These are phyloP conservation scores for Yponomeuta plumbellus DNA, from an alignment of 2,888 invertebrate species.

Conservation along the genomic window DNA sequence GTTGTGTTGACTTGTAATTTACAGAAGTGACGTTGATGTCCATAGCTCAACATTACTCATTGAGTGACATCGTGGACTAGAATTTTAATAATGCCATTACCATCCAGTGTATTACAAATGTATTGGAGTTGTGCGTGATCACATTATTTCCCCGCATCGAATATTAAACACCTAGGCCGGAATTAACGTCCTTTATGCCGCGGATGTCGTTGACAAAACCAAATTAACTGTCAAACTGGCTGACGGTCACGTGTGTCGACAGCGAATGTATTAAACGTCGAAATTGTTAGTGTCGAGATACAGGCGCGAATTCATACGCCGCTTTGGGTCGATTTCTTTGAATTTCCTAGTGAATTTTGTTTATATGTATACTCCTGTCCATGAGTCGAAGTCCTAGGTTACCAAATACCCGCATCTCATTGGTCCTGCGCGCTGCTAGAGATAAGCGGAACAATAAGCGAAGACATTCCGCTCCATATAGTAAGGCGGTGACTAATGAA, in stretches of 20 bases:
- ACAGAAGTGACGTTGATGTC: too few species aligned
- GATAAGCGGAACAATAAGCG: too few species aligned
- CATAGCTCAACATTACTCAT: neutral
- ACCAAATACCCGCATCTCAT: too few species aligned
- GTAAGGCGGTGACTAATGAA: too few species aligned
- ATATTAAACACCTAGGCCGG: neutral
- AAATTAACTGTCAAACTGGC: conserved; percentile 12
- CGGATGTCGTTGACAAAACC: neutral
- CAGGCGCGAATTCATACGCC: too few species aligned
- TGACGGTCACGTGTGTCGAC: neutral
- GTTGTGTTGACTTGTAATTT: too few species aligned
- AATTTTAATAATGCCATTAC: neutral
- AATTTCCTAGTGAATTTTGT: too few species aligned
- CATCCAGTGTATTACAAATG: neutral
- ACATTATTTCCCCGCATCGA: neutral
- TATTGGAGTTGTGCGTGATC: neutral
- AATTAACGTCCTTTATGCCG: neutral
- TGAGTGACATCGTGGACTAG: neutral
- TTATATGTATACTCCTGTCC: too few species aligned
- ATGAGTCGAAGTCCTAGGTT: too few species aligned
- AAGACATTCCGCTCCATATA: too few species aligned
- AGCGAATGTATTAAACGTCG: neutral
- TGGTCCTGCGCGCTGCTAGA: too few species aligned
- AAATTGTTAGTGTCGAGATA: neutral
- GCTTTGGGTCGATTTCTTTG: too few species aligned